A percentile compares a stretch with the other conserved stretches of the same genome.
Conservation (phyloP, 2,113 vertebrate genomes). For the Chrysemys picta region DNA sequence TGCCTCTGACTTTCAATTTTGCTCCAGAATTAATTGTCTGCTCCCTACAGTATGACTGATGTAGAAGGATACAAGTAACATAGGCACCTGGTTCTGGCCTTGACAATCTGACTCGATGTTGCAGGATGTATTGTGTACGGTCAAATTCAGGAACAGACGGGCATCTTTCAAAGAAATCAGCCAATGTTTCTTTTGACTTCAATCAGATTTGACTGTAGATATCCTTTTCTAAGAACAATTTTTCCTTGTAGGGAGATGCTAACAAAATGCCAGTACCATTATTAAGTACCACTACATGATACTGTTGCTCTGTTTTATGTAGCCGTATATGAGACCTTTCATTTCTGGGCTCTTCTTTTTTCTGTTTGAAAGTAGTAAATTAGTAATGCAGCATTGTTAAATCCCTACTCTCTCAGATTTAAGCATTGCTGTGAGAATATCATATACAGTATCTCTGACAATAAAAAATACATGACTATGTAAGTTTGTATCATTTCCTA, state of each 20-base stretch:
- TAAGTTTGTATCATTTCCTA: slow-evolving; percentile 27
- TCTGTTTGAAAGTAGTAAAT: slow-evolving; percentile 57
- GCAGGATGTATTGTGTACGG: slow-evolving; percentile 80
- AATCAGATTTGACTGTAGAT: slow-evolving; percentile 65
- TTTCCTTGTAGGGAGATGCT: slow-evolving; percentile 58
- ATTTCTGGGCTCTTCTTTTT: slow-evolving; percentile 34
- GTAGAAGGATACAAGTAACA: slow-evolving; percentile 85
- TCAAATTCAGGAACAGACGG: slow-evolving; percentile 79
- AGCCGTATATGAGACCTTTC: slow-evolving; percentile 46
- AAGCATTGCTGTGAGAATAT: slow-evolving; percentile 50
- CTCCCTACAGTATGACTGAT: slow-evolving; percentile 91
- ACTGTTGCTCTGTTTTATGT: slow-evolving; percentile 25
- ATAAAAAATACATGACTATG: slow-evolving; percentile 44
- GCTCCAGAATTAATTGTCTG: slow-evolving; percentile 96
- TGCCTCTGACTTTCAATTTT: slow-evolving; percentile 95
- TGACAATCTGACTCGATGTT: slow-evolving; percentile 79
- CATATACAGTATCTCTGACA: slow-evolving; percentile 3
- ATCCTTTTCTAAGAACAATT: slow-evolving; percentile 43
- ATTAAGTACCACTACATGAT: slow-evolving; percentile 43
- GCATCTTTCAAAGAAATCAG: slow-evolving; percentile 76
- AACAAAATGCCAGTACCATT: slow-evolving; percentile 42
- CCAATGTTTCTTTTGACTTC: slow-evolving; percentile 68
- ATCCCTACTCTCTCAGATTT: slow-evolving; percentile 54
- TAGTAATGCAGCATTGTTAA: slow-evolving; percentile 45
- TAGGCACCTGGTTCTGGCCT: slow-evolving; percentile 90